These are phyloP conservation scores for Pristionchus arcanus DNA, from an alignment of 2,888 invertebrate species.

Conservation along the genomic window DNA sequence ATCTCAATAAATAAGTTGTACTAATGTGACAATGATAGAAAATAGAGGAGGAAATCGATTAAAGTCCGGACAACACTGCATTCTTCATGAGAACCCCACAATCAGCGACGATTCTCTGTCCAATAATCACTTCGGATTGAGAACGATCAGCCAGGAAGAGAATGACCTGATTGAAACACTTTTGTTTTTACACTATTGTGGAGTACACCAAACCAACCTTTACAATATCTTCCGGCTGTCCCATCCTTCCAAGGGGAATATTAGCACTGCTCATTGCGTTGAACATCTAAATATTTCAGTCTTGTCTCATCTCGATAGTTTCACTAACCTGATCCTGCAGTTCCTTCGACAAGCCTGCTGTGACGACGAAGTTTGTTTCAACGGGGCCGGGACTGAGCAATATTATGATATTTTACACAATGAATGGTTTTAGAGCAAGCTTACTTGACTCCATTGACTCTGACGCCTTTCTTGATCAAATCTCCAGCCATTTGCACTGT, in stretches of 20 bases:
- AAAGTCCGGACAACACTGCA: background rate
- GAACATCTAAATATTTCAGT: background rate
- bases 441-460: constrained; percentile 18
- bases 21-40: background rate
- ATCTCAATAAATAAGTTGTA: background rate
- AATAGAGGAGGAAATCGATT: background rate
- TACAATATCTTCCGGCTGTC: background rate
- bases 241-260: background rate
- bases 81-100: background rate
- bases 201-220: background rate
- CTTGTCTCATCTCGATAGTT: background rate
- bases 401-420: no score
- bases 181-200: background rate
- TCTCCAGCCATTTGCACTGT: constrained; percentile 3
- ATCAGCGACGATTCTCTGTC: background rate
- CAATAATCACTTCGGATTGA: background rate
- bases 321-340: background rate
- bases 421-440: background rate
- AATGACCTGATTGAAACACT: background rate
- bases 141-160: constrained; percentile 14
- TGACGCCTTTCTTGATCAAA: background rate
- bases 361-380: background rate
- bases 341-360: background rate
- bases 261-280: background rate
- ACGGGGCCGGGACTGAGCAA: background rate